Base-by-base conservation (phyloP, 2,797 vertebrate species). In the Decapterus maruadsi region DNA sequence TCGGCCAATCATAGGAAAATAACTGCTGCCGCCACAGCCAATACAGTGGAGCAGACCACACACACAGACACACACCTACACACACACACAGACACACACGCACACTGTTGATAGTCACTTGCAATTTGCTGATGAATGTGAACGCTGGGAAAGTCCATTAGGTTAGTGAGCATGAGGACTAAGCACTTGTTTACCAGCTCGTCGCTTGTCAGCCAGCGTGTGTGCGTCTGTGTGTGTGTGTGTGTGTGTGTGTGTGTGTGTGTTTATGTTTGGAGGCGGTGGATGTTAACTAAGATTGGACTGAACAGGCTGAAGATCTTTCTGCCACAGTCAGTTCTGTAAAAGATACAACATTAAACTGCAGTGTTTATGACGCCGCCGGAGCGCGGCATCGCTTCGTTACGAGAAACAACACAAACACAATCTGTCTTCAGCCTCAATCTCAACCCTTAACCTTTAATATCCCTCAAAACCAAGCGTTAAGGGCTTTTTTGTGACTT, bases 111-210 rank as follows among this genome's bases (percentile, higher is more conserved):
- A 78, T 61, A 61, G 42, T 80, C 80, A 26, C 38, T 50, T 55
- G 81, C 82, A 86, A 81, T 90, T 86, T 86, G 80, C 82, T 88
- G 82, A 89, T 83, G 80, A 85, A 58, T 56, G 51, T 34, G 9
- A 53, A 68, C 72, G 61, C 72, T 64, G 55, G 34, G 68, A 76
- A 76, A 78, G 62, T 84, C 76, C 85, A 81, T 88, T 86, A 87
- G 75, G 67, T 85, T 78, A 80, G 82, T 77, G 73, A 84, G 75
- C 70, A 77, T 66, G 81, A 74, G 68, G 20, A 53, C 72, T 29
- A 20, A 60, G 50, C 57, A 10, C 20, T 17, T n/a, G 69, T 34
- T 22, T 19, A 51, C 20, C 31, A 43, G 69, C 64, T 75, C 4
- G 66, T 70, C 67, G 72, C 63, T 62, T 65, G 59, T 75, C 9